Evolutionary conservation across 2,113 vertebrate species (phyloP).

Genomic region (Microcebus ravelobensis): DNA sequence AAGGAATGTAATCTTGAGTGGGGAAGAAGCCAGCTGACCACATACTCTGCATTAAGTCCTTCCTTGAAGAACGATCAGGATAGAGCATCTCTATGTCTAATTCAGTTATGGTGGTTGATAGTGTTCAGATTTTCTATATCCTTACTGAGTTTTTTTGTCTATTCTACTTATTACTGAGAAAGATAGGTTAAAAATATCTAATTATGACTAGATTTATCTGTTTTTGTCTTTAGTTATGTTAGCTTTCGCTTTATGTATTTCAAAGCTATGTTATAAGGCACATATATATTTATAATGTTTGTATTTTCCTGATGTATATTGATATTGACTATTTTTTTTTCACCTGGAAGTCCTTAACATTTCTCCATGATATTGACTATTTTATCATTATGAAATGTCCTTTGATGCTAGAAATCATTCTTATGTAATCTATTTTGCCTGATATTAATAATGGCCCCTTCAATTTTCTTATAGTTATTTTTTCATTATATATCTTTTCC

Average conservation of each 20-base stretch:
- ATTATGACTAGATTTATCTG: neutral
- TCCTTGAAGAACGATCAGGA: neutral
- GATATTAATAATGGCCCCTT: neutral
- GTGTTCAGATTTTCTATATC: neutral
- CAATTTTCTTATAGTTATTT: neutral
- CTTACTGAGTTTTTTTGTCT: neutral
- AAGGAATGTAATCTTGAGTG: neutral
- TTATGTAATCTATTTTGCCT: neutral
- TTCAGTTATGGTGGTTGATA: neutral
- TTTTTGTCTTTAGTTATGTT: slow-evolving; percentile 28
- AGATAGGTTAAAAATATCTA: neutral
- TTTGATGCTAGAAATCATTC: slow-evolving; percentile 16
- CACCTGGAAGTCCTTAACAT: too few species aligned
- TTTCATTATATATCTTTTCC: neutral
- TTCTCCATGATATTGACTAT: neutral
- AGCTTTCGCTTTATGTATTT: slow-evolving; percentile 32
- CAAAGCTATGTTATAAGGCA: neutral
- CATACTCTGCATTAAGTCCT: neutral
- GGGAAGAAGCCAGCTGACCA: neutral
- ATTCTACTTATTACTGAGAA: neutral
- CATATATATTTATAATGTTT: neutral
- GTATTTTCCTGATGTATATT: neutral
- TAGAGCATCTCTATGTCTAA: neutral
- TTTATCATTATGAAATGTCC: slow-evolving; percentile 22
- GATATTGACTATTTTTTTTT: neutral